phyloP scores from a whole-genome alignment of 53 echinoderm and acorn worm genomes.

The Crossaster papposus region DNA sequence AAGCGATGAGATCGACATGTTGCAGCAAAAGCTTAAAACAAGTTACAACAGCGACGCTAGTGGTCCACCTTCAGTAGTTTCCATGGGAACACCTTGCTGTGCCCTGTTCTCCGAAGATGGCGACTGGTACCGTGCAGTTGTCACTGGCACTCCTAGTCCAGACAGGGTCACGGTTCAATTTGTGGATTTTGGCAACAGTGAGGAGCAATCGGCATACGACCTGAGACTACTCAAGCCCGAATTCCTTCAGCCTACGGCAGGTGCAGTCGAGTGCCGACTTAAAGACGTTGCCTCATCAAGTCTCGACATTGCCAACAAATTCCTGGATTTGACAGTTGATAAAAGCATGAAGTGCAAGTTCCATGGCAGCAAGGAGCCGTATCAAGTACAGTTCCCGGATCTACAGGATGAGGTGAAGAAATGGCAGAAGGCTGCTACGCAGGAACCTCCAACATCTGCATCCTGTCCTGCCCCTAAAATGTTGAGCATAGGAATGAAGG shows the following conservation, averaged over 20 bases:
- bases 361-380: slow-evolving; percentile 66
- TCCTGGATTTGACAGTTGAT: slow-evolving; percentile 64
- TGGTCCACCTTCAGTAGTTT: slow-evolving; percentile 23
- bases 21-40: slow-evolving; percentile 68
- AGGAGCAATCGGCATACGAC: slow-evolving; percentile 59
- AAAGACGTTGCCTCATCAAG: slow-evolving; percentile 45
- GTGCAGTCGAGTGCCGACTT: slow-evolving; percentile 80
- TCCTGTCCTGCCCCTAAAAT: slow-evolving; percentile 12
- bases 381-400: slow-evolving; percentile 61
- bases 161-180: slow-evolving; percentile 70
- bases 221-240: slow-evolving; percentile 70
- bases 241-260: slow-evolving; percentile 57
- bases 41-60: slow-evolving; percentile 47
- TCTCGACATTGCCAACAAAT: slow-evolving; percentile 41
- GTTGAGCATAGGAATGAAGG: slow-evolving; percentile 31
- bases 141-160: slow-evolving; percentile 56
- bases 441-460: not conserved
- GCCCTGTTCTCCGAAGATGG: slow-evolving; percentile 84
- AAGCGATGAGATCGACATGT: slow-evolving; percentile 68
- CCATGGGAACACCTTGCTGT: slow-evolving; percentile 70
- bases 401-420: slow-evolving; percentile 32
- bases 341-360: slow-evolving; percentile 72
- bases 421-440: not conserved
- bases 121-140: slow-evolving; percentile 85
- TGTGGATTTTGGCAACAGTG: slow-evolving; percentile 95